Conservation (phyloP, 2,888 invertebrate species). For the Drosophila falleni region DNA sequence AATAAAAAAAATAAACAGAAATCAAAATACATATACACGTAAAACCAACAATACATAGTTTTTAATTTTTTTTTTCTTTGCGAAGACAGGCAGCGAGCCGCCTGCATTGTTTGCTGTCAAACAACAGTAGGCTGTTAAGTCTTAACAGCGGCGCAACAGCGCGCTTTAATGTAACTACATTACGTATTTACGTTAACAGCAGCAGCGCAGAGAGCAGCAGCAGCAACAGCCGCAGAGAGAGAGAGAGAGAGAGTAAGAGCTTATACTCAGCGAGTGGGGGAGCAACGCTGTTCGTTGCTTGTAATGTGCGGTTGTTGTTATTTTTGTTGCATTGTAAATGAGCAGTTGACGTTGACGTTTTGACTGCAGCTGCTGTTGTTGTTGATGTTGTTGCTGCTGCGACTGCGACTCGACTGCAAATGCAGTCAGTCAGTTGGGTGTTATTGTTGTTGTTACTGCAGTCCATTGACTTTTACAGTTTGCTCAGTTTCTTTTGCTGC, state of each 20-base stretch:
- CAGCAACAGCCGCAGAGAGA: not conserved
- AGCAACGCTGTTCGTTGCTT: slow-evolving; percentile 39
- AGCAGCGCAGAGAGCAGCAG: slow-evolving; percentile 29
- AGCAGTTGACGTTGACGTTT: slow-evolving; percentile 65
- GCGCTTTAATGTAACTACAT: slow-evolving; percentile 37
- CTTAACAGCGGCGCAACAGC: slow-evolving; percentile 62
- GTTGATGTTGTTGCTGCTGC: slow-evolving; percentile 6
- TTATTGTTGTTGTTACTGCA: slow-evolving; percentile 55
- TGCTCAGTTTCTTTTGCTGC: slow-evolving; percentile 42
- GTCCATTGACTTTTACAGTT: slow-evolving; percentile 67
- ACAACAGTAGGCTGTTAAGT: slow-evolving; percentile 44
- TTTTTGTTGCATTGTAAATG: slow-evolving; percentile 50
- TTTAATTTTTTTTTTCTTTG: not conserved
- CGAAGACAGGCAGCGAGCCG: slow-evolving; percentile 3
- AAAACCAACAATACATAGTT: slow-evolving; percentile 37
- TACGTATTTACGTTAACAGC: slow-evolving; percentile 23
- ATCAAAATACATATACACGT: slow-evolving; percentile 2
- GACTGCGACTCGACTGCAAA: slow-evolving; percentile 24
- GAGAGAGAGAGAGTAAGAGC: slow-evolving; percentile 25
- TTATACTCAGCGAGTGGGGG: slow-evolving; percentile 49
- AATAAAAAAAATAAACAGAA: slow-evolving; percentile 20
- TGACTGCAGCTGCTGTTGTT: slow-evolving; percentile 47
- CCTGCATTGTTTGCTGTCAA: slow-evolving; percentile 40
- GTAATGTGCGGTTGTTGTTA: slow-evolving; percentile 45
- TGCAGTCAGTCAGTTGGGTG: slow-evolving; percentile 29